Conservation (phyloP, 2,113 vertebrate genomes). For the Vireo altiloquus region DNA sequence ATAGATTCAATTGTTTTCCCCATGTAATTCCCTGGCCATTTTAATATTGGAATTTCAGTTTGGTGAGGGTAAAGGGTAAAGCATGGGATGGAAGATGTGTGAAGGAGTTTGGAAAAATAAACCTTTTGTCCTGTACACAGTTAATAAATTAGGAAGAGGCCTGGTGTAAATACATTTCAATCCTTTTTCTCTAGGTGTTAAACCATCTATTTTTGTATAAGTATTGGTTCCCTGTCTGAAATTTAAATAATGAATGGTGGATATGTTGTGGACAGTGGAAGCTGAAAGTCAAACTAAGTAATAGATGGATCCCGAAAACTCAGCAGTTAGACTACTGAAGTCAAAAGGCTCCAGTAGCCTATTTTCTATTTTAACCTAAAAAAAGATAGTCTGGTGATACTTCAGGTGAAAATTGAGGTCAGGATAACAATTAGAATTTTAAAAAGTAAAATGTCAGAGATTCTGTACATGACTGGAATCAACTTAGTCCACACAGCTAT, state of each 20-base stretch:
- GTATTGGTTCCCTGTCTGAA: background rate
- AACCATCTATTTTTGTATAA: background rate
- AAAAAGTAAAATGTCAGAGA: background rate
- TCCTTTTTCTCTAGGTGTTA: background rate
- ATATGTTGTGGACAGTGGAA: background rate
- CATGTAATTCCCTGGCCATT: background rate
- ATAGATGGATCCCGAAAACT: background rate
- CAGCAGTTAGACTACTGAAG: background rate
- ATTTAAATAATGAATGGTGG: background rate
- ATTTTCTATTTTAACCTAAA: background rate
- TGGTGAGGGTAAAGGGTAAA: background rate
- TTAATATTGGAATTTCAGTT: background rate
- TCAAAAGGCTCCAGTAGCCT: background rate
- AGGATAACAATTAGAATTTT: background rate
- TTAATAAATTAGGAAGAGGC: background rate
- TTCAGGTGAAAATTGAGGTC: background rate
- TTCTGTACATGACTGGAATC: background rate
- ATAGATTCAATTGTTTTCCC: background rate
- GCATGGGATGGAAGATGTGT: background rate
- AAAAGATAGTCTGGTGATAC: background rate
- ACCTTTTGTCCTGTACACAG: background rate
- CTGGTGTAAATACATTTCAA: background rate
- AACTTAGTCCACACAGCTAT: background rate
- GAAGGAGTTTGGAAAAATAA: background rate
- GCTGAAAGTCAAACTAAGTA: background rate